These are phyloP conservation scores for Hirtodrosophila cameraria DNA, from an alignment of 2,888 invertebrate genomes.

Conservation along the genomic window DNA sequence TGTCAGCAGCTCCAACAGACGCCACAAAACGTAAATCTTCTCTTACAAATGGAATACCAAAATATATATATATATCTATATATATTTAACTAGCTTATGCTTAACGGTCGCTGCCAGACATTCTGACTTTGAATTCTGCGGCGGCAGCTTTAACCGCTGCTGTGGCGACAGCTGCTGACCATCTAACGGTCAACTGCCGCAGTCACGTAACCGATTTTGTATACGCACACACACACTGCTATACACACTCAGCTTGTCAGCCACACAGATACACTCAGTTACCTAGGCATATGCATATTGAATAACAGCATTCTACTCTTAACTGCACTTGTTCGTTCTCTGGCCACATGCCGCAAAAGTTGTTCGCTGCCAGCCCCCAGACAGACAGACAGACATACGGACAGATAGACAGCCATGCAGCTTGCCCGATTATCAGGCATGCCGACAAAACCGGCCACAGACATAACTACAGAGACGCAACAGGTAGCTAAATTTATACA, in stretches of 20 bases:
- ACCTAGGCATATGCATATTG: constrained; percentile 64
- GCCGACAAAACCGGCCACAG: constrained; percentile 26
- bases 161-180: constrained; percentile 67
- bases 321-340: constrained; percentile 75
- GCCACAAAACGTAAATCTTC: constrained; percentile 63
- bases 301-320: constrained; percentile 66
- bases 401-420: too few relatives aligned
- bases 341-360: constrained; percentile 53
- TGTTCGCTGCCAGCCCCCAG: constrained; percentile 39
- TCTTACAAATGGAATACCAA: constrained; percentile 10
- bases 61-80: not conserved
- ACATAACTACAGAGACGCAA: not conserved
- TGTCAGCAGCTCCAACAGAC: constrained; percentile 39
- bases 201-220: constrained; percentile 72
- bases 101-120: constrained; percentile 42
- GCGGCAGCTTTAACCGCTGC: constrained; percentile 11
- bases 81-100: constrained; percentile 31
- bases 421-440: constrained; percentile 21
- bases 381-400: too few relatives aligned
- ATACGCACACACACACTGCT: constrained; percentile 37
- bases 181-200: constrained; percentile 64
- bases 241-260: constrained; percentile 13
- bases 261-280: constrained; percentile 17
- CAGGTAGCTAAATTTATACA: not conserved
- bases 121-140: constrained; percentile 41